Evolutionary conservation across 2,797 vertebrate genomes (phyloP).

Genomic region (Cuculus canorus): DNA sequence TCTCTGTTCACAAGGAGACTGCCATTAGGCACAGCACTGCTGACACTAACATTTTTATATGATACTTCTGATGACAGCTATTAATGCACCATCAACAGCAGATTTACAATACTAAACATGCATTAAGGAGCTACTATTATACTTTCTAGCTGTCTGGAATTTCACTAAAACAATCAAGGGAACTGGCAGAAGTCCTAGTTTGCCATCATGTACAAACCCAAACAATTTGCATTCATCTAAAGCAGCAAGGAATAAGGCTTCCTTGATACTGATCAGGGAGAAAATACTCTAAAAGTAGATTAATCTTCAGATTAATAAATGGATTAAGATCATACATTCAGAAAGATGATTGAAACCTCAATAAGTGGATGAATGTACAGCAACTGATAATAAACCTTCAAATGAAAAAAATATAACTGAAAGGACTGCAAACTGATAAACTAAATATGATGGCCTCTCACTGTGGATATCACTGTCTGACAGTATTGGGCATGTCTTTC

Average conservation of each 20-base stretch:
- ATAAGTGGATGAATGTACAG: slow-evolving; percentile 9
- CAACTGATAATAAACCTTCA: slow-evolving; percentile 37
- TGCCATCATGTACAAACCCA: slow-evolving; percentile 12
- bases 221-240: slow-evolving; percentile 21
- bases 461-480: slow-evolving; percentile 43
- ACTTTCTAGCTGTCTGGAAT: slow-evolving; percentile 35
- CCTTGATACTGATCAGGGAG: neutral
- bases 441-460: slow-evolving; percentile 6
- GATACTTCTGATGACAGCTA: slow-evolving; percentile 48
- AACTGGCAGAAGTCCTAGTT: slow-evolving; percentile 42
- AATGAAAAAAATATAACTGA: neutral
- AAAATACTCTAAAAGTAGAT: neutral
- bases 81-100: slow-evolving; percentile 61
- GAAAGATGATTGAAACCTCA: slow-evolving; percentile 19
- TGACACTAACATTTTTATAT: slow-evolving; percentile 45
- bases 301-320: slow-evolving; percentile 41
- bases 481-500: slow-evolving; percentile 12
- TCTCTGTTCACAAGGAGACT: slow-evolving; percentile 27
- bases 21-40: slow-evolving; percentile 23
- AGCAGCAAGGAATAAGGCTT: neutral
- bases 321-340: slow-evolving; percentile 25
- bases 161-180: slow-evolving; percentile 39
- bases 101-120: slow-evolving; percentile 52
- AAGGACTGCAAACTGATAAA: slow-evolving; percentile 43
- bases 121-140: slow-evolving; percentile 38